Percentiles rank a stretch among this genome's conserved stretches.
phyloP scores from a whole-genome alignment of 2,888 invertebrate species.

The Nipponacmea schrenckii region DNA sequence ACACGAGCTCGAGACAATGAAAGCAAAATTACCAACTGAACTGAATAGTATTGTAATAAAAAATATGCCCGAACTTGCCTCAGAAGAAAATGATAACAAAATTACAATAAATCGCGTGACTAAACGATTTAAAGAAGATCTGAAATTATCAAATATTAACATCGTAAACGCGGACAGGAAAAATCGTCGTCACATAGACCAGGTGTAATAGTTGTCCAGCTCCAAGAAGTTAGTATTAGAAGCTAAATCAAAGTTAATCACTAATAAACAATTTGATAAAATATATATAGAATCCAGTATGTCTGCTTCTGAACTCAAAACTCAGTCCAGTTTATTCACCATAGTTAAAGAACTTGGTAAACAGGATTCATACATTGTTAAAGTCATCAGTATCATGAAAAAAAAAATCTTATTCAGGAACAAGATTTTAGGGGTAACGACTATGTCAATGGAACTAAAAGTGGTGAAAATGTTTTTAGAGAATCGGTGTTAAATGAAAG shows the following conservation, averaged over 20 bases:
- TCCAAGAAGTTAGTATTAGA: constrained; percentile 6
- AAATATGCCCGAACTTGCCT: background rate
- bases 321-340: background rate
- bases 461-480: constrained; percentile 5
- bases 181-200: background rate
- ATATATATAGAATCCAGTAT: constrained; percentile 3
- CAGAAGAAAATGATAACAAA: background rate
- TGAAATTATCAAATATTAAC: background rate
- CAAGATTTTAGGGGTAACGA: constrained; percentile 7
- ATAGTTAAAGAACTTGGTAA: constrained; percentile 10
- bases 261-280: constrained; percentile 6
- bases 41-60: background rate
- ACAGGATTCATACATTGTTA: constrained; percentile 7
- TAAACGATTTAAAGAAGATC: background rate
- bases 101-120: background rate
- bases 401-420: background rate
- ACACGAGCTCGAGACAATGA: background rate
- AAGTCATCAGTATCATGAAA: constrained; percentile 5
- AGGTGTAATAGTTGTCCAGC: background rate
- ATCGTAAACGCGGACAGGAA: background rate
- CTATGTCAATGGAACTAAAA: constrained; percentile 14
- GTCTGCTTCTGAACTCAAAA: background rate
- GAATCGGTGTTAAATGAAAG: background rate
- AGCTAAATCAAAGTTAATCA: background rate
- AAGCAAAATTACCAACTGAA: background rate